phyloP scores from a whole-genome alignment of 2,888 invertebrate species.

The Eledone cirrhosa region DNA sequence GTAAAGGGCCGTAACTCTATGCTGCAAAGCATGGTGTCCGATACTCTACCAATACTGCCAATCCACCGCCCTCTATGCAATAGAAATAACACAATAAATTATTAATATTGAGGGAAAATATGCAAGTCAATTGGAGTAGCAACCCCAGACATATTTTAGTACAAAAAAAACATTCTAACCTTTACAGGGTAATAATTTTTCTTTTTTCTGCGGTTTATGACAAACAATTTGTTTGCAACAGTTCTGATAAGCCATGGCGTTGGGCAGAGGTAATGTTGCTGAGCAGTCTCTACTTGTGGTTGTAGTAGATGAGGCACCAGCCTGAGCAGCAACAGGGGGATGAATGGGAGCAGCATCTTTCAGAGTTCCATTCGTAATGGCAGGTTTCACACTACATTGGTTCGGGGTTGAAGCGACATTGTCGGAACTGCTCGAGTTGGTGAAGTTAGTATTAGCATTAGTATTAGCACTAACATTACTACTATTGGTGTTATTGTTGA shows the following conservation, averaged over 20 bases:
- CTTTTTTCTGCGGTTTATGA: constrained; percentile 38
- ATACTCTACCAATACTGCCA: no score
- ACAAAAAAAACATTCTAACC: constrained; percentile 38
- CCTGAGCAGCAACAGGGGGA: constrained; percentile 19
- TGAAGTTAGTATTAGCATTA: constrained; percentile 9
- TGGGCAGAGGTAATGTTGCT: constrained; percentile 19
- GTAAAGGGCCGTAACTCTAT: no score
- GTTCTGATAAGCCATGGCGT: constrained; percentile 23
- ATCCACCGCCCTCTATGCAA: no score
- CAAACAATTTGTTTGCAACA: constrained; percentile 22
- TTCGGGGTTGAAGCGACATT: neutral
- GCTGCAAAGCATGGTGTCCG: no score
- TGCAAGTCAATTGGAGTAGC: no score
- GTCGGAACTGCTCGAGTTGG: constrained; percentile 1
- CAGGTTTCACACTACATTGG: constrained; percentile 29
- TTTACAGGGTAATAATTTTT: constrained; percentile 56
- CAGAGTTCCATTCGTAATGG: constrained; percentile 32
- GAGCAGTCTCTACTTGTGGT: constrained; percentile 29
- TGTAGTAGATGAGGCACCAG: constrained; percentile 29
- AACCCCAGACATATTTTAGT: no score
- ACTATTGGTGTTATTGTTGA: constrained; percentile 15
- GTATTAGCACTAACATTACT: neutral
- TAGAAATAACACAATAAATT: no score
- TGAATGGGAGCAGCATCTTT: constrained; percentile 28
- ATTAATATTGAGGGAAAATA: no score